Conservation (phyloP, 2,113 vertebrate species). For the Sylvicapra grimmia region DNA sequence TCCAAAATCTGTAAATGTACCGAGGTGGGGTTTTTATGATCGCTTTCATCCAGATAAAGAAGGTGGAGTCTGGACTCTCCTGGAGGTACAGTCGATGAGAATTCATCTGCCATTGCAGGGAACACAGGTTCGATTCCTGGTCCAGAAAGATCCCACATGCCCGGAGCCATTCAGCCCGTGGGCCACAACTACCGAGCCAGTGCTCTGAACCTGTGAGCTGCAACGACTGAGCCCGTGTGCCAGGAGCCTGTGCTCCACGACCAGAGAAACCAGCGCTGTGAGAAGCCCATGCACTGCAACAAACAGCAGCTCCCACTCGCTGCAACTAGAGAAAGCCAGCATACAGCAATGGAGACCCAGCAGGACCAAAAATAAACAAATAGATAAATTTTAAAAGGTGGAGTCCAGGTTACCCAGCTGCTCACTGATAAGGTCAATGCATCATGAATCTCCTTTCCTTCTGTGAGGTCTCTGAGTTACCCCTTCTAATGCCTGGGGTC, state of each 20-base stretch:
- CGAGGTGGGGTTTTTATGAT: neutral
- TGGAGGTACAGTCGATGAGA: neutral
- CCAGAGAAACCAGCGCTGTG: neutral
- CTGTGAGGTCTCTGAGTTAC: neutral
- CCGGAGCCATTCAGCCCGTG: neutral
- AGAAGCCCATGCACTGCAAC: neutral
- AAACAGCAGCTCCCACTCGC: neutral
- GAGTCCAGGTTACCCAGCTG: neutral
- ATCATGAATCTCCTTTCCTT: neutral
- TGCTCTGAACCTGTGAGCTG: neutral
- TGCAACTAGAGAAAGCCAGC: neutral
- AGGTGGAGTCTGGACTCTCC: neutral
- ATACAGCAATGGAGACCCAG: neutral
- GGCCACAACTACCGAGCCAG: neutral
- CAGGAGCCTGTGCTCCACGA: neutral
- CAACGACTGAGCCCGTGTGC: accelerated
- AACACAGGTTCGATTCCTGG: neutral
- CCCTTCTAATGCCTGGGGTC: neutral
- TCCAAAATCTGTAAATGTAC: neutral
- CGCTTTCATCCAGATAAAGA: neutral
- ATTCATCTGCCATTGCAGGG: neutral
- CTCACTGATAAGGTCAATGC: neutral
- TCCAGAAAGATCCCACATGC: neutral
- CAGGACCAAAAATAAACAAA: neutral
- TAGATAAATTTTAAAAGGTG: neutral